These are phyloP conservation scores for Lutjanus campechanus DNA, from an alignment of 2,797 vertebrate species.

Conservation along the genomic window DNA sequence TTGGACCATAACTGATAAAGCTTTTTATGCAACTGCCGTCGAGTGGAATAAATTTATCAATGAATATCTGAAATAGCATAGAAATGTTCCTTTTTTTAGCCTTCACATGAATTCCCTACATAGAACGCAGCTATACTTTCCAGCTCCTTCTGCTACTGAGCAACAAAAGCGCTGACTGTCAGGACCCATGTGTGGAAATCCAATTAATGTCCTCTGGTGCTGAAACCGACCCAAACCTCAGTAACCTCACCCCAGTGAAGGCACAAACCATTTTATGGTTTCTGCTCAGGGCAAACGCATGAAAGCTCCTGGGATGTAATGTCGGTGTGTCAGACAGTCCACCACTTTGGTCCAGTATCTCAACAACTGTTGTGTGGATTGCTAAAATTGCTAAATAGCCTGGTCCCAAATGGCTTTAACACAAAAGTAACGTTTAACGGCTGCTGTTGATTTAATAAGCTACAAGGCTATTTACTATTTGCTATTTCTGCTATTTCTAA, in stretches of 20 bases:
- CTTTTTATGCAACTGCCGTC: no score
- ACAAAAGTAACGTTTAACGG: no score
- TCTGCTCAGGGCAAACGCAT: neutral
- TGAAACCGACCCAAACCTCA: neutral
- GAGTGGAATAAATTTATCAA: no score
- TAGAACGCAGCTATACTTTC: neutral
- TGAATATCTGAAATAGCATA: neutral
- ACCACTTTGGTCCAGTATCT: neutral
- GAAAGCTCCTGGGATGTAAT: neutral
- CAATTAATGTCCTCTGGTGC: neutral
- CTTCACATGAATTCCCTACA: neutral
- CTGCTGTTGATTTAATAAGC: no score
- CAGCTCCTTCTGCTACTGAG: neutral
- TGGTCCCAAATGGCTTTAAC: no score
- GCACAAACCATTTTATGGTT: neutral
- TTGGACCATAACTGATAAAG: neutral
- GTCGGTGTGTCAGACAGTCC: neutral
- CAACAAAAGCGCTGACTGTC: neutral
- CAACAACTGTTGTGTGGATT: neutral
- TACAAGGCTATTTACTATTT: no score
- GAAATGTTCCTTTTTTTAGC: neutral
- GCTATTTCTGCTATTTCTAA: no score
- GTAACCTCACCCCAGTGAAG: neutral
- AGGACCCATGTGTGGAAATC: neutral
- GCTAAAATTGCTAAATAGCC: no score